Percentiles rank a stretch among this genome's conserved stretches.
These are phyloP conservation scores for Bradynema listronoti DNA, from an alignment of 1,140 invertebrate species.

Conservation along the genomic window DNA sequence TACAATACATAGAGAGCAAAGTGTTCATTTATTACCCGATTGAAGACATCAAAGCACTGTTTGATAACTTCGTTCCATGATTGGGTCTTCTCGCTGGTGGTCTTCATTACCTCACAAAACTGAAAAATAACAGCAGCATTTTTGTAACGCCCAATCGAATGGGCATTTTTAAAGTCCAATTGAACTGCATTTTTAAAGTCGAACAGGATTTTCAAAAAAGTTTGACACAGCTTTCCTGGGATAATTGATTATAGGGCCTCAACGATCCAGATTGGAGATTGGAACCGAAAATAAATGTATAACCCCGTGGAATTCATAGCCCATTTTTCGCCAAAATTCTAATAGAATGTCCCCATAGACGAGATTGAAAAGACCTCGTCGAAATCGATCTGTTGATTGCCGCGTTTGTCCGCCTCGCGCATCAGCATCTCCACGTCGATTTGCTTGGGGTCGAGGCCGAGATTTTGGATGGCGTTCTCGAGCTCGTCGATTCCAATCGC, in stretches of 20 bases:
- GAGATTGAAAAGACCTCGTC: conserved; percentile 31
- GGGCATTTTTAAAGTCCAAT: conserved; percentile 2
- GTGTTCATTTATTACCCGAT: conserved; percentile 37
- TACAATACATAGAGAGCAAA: too few relatives aligned
- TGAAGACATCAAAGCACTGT: conserved; percentile 56
- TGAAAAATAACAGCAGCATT: too few relatives aligned
- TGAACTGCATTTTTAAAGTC: too few relatives aligned
- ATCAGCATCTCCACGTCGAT: conserved; percentile 45
- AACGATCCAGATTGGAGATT: conserved; percentile 11
- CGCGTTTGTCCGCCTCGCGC: conserved; percentile 48
- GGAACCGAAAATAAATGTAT: too few relatives aligned
- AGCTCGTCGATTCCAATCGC: conserved; percentile 55
- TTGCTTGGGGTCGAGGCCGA: conserved; percentile 47
- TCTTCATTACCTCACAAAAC: conserved; percentile 55
- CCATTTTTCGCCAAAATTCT: conserved; percentile 25
- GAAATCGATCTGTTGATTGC: conserved; percentile 57
- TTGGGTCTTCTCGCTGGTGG: conserved; percentile 50
- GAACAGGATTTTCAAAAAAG: too few relatives aligned
- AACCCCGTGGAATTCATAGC: too few relatives aligned
- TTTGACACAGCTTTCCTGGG: too few relatives aligned
- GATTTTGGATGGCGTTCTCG: conserved; percentile 54
- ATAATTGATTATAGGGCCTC: too few relatives aligned
- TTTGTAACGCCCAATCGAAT: too few relatives aligned
- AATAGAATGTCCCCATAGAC: background rate
- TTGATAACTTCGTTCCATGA: conserved; percentile 55